phyloP scores from a whole-genome alignment of 2,113 vertebrate genomes.

The Pimephales promelas region DNA sequence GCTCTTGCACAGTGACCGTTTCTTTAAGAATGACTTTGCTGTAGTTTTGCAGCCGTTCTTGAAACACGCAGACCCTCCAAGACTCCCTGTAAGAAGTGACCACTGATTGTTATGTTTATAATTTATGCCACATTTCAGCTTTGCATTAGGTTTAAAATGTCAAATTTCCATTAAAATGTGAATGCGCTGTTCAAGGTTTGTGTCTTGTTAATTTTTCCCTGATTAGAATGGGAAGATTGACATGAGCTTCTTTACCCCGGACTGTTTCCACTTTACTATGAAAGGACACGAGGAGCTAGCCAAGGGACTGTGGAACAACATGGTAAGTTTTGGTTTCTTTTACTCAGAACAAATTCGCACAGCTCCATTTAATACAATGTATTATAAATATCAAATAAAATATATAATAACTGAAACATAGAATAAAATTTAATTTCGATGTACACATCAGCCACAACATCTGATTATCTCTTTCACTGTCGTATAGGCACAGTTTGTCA shows the following conservation, averaged over 20 bases:
- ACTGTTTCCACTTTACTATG: slow-evolving; percentile 83
- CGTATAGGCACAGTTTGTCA: background rate
- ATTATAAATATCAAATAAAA: background rate
- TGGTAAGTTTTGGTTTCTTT: slow-evolving; percentile 66
- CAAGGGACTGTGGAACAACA: slow-evolving; percentile 84
- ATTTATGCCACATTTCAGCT: background rate
- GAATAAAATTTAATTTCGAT: background rate
- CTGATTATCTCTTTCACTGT: background rate
- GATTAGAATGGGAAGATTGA: slow-evolving; percentile 77
- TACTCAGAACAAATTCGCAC: background rate
- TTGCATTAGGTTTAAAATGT: background rate
- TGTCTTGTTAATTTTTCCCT: background rate
- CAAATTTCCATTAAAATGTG: background rate
- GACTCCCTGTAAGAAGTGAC: slow-evolving; percentile 69
- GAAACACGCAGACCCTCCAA: slow-evolving; percentile 72
- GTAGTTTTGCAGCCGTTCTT: slow-evolving; percentile 81
- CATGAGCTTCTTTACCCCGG: slow-evolving; percentile 79
- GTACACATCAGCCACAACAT: background rate
- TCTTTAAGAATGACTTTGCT: slow-evolving; percentile 77
- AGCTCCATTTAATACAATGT: background rate
- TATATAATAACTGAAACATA: too few relatives aligned
- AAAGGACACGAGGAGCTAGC: slow-evolving; percentile 82
- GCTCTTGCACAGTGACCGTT: slow-evolving; percentile 71
- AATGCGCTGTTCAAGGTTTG: background rate
- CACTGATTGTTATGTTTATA: background rate